Evolutionary conservation across 1,140 invertebrate genomes (phyloP).

Genomic region (Oedothorax gibbosus): DNA sequence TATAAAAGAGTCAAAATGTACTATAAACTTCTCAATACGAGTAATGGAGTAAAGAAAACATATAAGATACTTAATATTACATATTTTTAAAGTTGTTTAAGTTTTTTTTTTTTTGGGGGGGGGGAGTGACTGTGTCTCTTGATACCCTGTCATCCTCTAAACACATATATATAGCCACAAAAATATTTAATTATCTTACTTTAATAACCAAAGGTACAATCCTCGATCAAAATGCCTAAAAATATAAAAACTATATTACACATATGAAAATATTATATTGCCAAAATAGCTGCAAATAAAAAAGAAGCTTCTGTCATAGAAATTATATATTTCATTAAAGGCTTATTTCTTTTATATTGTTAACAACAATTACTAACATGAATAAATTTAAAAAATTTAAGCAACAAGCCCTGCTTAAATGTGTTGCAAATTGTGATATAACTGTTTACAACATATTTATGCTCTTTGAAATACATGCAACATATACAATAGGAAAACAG

Average conservation of each 20-base stretch:
- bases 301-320: neutral
- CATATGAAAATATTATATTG: neutral
- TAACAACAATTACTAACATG: no score
- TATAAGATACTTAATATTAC: neutral
- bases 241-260: slow-evolving; percentile 17
- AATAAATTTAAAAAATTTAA: no score
- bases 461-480: no score
- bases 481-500: no score
- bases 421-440: no score
- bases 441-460: no score
- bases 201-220: slow-evolving; percentile 59
- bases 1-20: neutral
- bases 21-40: neutral
- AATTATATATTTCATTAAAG: neutral
- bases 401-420: no score
- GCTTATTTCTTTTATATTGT: no score
- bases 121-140: neutral
- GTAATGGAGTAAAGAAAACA: neutral
- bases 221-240: slow-evolving; percentile 63
- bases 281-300: neutral
- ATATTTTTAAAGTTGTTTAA: neutral
- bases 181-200: slow-evolving; percentile 5
- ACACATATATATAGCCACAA: neutral
- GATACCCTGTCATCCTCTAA: neutral
- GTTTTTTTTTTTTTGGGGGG: neutral